phyloP scores from a whole-genome alignment of 1,140 invertebrate genomes.

The Ceratosolen fusciceps region DNA sequence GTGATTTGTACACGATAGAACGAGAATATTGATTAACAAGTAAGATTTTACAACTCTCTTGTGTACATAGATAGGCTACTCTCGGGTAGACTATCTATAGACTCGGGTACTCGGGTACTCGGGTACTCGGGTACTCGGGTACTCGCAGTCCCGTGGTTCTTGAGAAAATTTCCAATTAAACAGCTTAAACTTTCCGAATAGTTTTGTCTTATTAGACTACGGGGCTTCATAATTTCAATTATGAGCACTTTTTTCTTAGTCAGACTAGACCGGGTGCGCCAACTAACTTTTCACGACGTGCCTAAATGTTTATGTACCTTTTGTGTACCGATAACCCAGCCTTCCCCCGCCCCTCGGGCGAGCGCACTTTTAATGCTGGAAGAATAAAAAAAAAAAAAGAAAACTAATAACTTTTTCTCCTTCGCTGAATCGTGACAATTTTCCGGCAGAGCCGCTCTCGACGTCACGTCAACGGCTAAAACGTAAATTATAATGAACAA shows the following conservation, averaged over 20 bases:
- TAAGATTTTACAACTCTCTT: constrained; percentile 45
- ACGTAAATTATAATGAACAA: background rate
- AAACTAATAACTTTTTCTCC: too few species aligned
- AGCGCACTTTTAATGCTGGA: too few species aligned
- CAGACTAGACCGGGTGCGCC: background rate
- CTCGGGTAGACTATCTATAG: too few species aligned
- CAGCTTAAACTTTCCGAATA: background rate
- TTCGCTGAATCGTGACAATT: background rate
- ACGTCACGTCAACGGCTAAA: background rate
- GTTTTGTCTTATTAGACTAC: background rate
- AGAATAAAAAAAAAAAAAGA: too few species aligned
- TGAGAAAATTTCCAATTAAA: constrained; percentile 14
- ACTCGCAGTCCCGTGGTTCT: constrained; percentile 5
- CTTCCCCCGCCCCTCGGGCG: too few species aligned
- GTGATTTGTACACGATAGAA: constrained; percentile 47
- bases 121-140: background rate
- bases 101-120: background rate
- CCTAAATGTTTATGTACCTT: background rate
- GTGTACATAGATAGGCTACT: constrained; percentile 5
- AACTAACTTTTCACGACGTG: background rate
- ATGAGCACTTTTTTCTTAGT: background rate
- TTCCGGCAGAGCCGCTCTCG: background rate
- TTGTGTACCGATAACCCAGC: too few species aligned
- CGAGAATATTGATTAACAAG: constrained; percentile 47
- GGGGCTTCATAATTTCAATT: background rate